phyloP scores from a whole-genome alignment of 1,140 invertebrate species.

The Drosophila yakuba region DNA sequence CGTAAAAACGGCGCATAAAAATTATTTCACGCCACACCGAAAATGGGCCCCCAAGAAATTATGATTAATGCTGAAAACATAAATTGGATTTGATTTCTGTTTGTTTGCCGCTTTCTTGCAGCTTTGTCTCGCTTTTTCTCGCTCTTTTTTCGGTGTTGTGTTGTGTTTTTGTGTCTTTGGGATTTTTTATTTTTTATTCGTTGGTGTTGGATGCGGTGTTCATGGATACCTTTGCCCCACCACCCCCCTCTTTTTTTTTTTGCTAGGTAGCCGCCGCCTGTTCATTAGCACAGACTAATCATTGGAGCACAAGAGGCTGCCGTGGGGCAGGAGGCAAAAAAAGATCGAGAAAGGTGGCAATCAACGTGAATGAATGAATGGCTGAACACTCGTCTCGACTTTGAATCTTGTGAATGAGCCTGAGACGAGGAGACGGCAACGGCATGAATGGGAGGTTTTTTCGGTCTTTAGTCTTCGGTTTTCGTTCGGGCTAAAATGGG shows the following conservation, averaged over 20 bases:
- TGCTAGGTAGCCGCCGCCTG: slow-evolving; percentile 61
- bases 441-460: slow-evolving; percentile 43
- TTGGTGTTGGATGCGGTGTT: background rate
- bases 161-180: slow-evolving; percentile 38
- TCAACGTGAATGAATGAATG: slow-evolving; percentile 73
- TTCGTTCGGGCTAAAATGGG: slow-evolving; percentile 15
- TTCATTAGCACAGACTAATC: slow-evolving; percentile 74
- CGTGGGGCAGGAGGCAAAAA: slow-evolving; percentile 29
- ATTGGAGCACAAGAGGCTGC: slow-evolving; percentile 54
- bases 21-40: slow-evolving; percentile 70
- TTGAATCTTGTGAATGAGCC: slow-evolving; percentile 57
- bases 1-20: slow-evolving; percentile 79
- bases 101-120: slow-evolving; percentile 67
- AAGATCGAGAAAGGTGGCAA: slow-evolving; percentile 62
- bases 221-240: background rate
- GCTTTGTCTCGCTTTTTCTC: slow-evolving; percentile 40
- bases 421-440: slow-evolving; percentile 21
- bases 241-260: slow-evolving; percentile 20
- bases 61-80: slow-evolving; percentile 76
- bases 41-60: slow-evolving; percentile 49
- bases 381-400: slow-evolving; percentile 33
- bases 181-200: slow-evolving; percentile 6
- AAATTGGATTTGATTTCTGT: slow-evolving; percentile 82
- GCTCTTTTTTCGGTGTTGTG: slow-evolving; percentile 37
- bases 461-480: background rate